These are phyloP conservation scores for Rhabditoides inermis DNA, from an alignment of 2,888 invertebrate genomes.

Conservation along the genomic window DNA sequence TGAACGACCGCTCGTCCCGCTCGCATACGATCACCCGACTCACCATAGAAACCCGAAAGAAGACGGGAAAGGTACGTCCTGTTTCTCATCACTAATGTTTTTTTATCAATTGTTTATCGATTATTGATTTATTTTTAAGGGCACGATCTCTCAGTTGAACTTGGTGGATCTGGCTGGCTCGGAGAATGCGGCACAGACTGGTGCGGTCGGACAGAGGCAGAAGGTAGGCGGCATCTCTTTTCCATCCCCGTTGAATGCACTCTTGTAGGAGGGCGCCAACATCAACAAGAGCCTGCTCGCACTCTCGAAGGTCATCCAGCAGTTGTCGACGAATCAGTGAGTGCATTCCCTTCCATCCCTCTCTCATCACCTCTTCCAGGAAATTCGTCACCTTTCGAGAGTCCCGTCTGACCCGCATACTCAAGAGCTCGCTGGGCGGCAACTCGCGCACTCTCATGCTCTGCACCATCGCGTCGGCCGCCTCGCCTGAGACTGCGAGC, in stretches of 20 bases:
- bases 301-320: conserved; percentile 6
- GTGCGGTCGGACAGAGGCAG: too few species aligned
- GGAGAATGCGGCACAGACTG: conserved; percentile 4
- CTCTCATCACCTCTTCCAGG: too few species aligned
- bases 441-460: conserved; percentile 7
- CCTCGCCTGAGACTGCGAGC: conserved; percentile 1
- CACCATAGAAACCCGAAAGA: conserved; percentile 6
- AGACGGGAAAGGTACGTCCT: not conserved
- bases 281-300: conserved; percentile 10
- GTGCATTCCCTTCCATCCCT: not conserved
- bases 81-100: not conserved
- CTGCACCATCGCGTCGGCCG: conserved; percentile 6
- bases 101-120: not conserved
- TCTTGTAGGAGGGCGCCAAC: conserved; percentile 7
- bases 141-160: not conserved
- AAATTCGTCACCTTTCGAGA: conserved; percentile 8
- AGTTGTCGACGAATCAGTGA: not conserved
- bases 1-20: conserved; percentile 8
- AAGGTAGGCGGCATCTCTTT: not conserved
- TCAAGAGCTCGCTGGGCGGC: conserved; percentile 10
- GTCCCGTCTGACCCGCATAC: conserved; percentile 8
- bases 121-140: not conserved
- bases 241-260: too few species aligned
- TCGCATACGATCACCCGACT: conserved; percentile 10
- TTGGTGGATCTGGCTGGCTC: conserved; percentile 11